These are phyloP conservation scores for Lucilia sericata DNA, from an alignment of 1,140 invertebrate species.

Conservation along the genomic window DNA sequence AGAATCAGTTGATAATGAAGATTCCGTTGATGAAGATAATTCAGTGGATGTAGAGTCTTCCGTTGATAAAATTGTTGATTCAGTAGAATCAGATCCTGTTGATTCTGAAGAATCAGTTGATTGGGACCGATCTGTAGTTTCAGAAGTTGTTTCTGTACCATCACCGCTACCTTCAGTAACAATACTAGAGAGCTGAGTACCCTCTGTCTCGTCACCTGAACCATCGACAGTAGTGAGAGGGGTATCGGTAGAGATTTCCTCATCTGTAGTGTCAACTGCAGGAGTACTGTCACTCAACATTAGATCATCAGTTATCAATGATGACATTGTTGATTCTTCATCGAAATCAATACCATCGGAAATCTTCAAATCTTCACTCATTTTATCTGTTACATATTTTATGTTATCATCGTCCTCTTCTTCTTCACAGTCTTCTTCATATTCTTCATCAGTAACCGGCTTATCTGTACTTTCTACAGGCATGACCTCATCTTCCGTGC, in stretches of 20 bases:
- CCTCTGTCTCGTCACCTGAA: constrained; percentile 57
- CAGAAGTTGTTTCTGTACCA: constrained; percentile 48
- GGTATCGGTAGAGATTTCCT: constrained; percentile 53
- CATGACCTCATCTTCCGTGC: constrained; percentile 77
- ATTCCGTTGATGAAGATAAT: constrained; percentile 45
- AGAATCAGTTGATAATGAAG: constrained; percentile 5
- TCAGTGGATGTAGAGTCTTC: constrained; percentile 42
- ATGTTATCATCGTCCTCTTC: constrained; percentile 64
- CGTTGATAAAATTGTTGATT: constrained; percentile 42
- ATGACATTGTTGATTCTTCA: constrained; percentile 57
- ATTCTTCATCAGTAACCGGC: constrained; percentile 69
- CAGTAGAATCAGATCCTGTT: constrained; percentile 46
- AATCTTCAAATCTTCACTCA: constrained; percentile 50
- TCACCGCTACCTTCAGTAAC: constrained; percentile 62
- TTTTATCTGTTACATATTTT: constrained; percentile 28
- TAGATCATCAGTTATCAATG: constrained; percentile 69
- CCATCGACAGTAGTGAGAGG: constrained; percentile 57
- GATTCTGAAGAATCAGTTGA: not conserved
- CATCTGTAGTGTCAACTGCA: constrained; percentile 52
- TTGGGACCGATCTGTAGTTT: constrained; percentile 33
- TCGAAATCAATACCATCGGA: constrained; percentile 55
- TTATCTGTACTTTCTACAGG: constrained; percentile 74
- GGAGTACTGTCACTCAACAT: constrained; percentile 74
- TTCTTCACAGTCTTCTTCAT: constrained; percentile 70
- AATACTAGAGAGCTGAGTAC: constrained; percentile 49